Base-by-base conservation (phyloP, 2,888 invertebrate genomes). In the Tiphia femorata region DNA sequence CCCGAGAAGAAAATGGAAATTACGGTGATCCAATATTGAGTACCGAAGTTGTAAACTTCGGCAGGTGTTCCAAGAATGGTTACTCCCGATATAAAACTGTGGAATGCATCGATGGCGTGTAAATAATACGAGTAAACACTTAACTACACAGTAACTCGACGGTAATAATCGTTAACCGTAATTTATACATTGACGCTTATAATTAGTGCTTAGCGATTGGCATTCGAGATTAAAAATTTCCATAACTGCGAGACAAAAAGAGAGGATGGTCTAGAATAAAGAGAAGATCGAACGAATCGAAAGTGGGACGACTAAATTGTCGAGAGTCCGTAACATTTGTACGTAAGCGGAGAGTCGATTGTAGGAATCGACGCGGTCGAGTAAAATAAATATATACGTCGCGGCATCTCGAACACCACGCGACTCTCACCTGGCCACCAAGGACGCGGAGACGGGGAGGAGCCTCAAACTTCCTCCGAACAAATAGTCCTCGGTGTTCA, bases 11-110 rank as follows among this genome's bases (percentile, higher is more conserved):
- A 84, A 58, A 94, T 90, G 1, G 92, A 89, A 23, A 94, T 80
- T 27, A 91, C 85, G 57, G 93, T 91, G 69, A 92, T 84, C 89
- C 91, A 91, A 82, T 94, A 94, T 78, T 93, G 92, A 0, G 92
- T 90, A 21, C 95, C 95, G 77, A 90, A 94, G 83, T 92, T 91
- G 84, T 94, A 95, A 78, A 94, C 91, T 85, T 95, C 95, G 0
- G 94, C 90, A 5, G 95, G 94, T 3, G 93, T 94, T 23, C 95
- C 95, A 67, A 95, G 85, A 65, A 95, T 91, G 47, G 95, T 95
- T 44, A 95, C 93, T 47, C 95, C 95, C 10, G 95, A 95, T 76
- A 95, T 90, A 79, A 95, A 95, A 80, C 94, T 94, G n/a, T n/a
- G n/a, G n/a, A n/a, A n/a, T n/a, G n/a, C n/a, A n/a, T n/a, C n/a